Evolutionary conservation across 2,888 invertebrate species (phyloP).

Genomic region (Microdon myrmicae): DNA sequence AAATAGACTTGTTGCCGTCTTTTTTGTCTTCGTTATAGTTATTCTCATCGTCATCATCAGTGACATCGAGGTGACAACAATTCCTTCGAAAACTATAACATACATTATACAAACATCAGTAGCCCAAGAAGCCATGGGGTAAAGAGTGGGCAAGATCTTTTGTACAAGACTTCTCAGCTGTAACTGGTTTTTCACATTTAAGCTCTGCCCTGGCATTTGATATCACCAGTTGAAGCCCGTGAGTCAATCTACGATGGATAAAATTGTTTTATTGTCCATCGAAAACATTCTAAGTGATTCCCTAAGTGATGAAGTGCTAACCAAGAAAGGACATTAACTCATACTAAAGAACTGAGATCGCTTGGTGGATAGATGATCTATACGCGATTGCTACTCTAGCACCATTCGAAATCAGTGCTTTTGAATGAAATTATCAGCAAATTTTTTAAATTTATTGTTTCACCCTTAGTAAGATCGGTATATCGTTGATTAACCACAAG

Average conservation of each 20-base stretch:
- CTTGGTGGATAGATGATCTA: conserved; percentile 62
- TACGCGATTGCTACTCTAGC: conserved; percentile 58
- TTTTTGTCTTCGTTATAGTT: too few relatives aligned
- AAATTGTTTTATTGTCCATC: not conserved
- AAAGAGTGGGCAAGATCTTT: conserved; percentile 54
- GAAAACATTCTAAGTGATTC: not conserved
- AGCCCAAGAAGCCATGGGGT: conserved; percentile 13
- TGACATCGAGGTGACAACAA: conserved; percentile 39
- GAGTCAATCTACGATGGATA: conserved; percentile 48
- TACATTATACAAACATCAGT: not conserved
- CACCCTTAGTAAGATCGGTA: conserved; percentile 1
- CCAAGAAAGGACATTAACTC: conserved; percentile 47
- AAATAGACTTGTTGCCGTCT: conserved; percentile 46
- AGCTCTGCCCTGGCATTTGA: conserved; percentile 54
- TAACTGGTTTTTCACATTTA: conserved; percentile 65
- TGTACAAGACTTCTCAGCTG: conserved; percentile 64
- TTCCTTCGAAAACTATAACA: conserved; percentile 3
- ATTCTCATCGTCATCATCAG: conserved; percentile 40
- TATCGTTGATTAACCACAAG: not conserved
- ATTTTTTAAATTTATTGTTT: conserved; percentile 4
- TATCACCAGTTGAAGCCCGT: conserved; percentile 40
- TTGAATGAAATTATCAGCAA: conserved; percentile 57
- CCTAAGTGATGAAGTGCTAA: conserved; percentile 28
- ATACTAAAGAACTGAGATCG: conserved; percentile 64
- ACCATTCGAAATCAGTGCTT: conserved; percentile 66